Evolutionary conservation across 2,888 invertebrate genomes (phyloP).

Genomic region (Neoscelio sp.): DNA sequence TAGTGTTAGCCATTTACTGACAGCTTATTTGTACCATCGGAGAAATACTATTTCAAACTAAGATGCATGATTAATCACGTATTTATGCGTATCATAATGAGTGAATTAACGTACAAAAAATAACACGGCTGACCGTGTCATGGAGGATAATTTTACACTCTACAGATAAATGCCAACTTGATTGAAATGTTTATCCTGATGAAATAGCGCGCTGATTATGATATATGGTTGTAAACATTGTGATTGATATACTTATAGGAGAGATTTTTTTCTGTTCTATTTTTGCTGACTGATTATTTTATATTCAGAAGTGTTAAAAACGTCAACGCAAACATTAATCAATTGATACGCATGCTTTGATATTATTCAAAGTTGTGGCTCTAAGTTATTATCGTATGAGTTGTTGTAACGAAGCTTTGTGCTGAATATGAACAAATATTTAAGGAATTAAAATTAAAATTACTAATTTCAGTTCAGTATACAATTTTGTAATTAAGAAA

Average conservation of each 20-base stretch:
- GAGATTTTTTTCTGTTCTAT: not conserved
- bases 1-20: constrained; percentile 48
- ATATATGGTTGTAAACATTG: constrained; percentile 1
- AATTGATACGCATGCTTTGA: not conserved
- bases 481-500: no score
- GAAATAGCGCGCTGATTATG: constrained; percentile 18
- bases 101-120: constrained; percentile 11
- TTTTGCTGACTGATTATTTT: constrained; percentile 11
- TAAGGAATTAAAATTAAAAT: no score
- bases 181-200: constrained; percentile 26
- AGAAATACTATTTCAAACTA: constrained; percentile 43
- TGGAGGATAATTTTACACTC: not conserved
- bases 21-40: constrained; percentile 61
- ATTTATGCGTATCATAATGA: constrained; percentile 57
- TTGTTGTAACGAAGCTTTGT: constrained; percentile 28
- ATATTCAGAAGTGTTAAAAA: constrained; percentile 17
- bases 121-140: constrained; percentile 5
- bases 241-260: not conserved
- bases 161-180: constrained; percentile 1
- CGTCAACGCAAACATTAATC: constrained; percentile 31
- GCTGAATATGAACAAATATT: no score
- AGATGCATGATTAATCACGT: constrained; percentile 54
- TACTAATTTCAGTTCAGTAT: no score
- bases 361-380: constrained; percentile 11
- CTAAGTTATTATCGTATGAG: constrained; percentile 23